phyloP scores from a whole-genome alignment of 2,888 invertebrate species.

The Phortica okadai region DNA sequence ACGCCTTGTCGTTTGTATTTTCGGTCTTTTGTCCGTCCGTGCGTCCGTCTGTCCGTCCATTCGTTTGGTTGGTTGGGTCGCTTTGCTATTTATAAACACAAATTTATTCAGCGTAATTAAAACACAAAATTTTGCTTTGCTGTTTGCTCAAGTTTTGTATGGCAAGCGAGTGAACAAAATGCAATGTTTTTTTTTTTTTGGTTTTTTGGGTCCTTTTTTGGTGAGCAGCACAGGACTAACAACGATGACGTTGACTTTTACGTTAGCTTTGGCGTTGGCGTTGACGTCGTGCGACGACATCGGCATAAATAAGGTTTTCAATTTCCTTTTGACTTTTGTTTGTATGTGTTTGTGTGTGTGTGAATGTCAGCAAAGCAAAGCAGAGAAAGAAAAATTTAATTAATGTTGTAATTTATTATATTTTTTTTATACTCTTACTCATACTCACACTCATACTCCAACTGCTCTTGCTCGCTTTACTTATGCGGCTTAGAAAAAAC shows the following conservation, averaged over 20 bases:
- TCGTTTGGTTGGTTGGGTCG: conserved; percentile 24
- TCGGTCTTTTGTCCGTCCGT: not conserved
- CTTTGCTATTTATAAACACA: conserved; percentile 67
- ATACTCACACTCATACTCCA: too few relatives aligned
- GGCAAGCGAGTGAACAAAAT: conserved; percentile 10
- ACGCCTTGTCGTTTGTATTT: not conserved
- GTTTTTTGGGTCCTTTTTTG: not conserved
- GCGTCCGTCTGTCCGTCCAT: not conserved
- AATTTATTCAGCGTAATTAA: conserved; percentile 72
- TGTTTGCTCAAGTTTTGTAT: conserved; percentile 36
- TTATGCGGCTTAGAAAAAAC: conserved; percentile 43
- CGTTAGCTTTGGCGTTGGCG: not conserved
- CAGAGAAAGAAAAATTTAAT: conserved; percentile 54
- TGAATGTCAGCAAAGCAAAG: not conserved
- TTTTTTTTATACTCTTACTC: conserved; percentile 7
- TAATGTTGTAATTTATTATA: conserved; percentile 68
- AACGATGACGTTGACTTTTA: not conserved
- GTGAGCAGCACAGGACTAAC: not conserved
- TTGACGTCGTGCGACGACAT: conserved; percentile 14
- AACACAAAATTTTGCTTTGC: conserved; percentile 63
- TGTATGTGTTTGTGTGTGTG: not conserved
- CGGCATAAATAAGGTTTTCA: conserved; percentile 62
- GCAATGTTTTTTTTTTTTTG: not conserved
- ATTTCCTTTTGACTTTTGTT: conserved; percentile 49
- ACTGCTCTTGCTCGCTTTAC: not conserved